Base-by-base conservation (phyloP, 2,797 vertebrate genomes). In the Leptodactylus fallax region DNA sequence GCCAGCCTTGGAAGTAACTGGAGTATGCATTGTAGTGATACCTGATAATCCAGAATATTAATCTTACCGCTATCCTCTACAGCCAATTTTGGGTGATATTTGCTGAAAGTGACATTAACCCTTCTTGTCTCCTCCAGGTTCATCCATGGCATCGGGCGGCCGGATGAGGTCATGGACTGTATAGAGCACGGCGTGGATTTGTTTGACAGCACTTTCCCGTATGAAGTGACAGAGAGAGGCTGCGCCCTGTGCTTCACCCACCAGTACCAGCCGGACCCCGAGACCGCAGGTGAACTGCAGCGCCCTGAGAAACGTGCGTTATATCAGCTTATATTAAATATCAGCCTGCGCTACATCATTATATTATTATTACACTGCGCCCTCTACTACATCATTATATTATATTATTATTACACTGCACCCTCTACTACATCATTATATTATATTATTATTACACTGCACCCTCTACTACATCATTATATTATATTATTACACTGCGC, bases 161-260 rank as follows among this genome's bases (percentile, higher is more conserved):
- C 98, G 3, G 98, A 99, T 85, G 96, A 99, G 90, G 97, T 99
- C 65, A 91, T 99, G 3, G 96, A 95, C 6, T 98, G 96, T 81
- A 93, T 97, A 86, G 96, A 98, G 91, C 96, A 95, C 3, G 98
- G 98, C 11, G 96, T 98, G 90, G 98, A 99, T 91, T 94, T 99
- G 88, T 99, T 99, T 90, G 98, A 99, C 94, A 95, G 97, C 84
- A 97, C 96, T 92, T 99, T 98, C 89, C 98, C 98, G 12, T 99
- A 97, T 93, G 96, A 97, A 93, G 97, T 96, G 93, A 97, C 98
- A 0, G 98, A 99, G 90, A 92, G 97, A 89, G 97, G 98, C 89
- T 97, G 97, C 47, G 98, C 97, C 86, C 94, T 99, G 71, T 93
- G 93, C 90, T 99, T 99, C 93, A 91, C 85, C 92, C 97, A 96